phyloP scores from a whole-genome alignment of 2,113 vertebrate genomes.

The Macrotus californicus region DNA sequence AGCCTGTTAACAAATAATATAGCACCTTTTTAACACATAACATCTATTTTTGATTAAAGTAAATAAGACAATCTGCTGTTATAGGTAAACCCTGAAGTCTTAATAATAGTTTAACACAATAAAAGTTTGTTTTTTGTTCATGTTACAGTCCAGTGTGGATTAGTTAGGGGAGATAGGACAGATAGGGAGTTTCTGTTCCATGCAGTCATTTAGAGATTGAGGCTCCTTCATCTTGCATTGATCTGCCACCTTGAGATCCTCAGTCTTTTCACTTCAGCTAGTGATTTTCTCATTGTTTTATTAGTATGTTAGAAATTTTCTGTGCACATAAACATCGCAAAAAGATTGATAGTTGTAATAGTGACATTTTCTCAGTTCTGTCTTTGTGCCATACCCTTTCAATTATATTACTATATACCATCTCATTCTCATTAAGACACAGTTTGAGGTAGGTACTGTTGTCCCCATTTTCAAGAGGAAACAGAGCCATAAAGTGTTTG shows the following conservation, averaged over 20 bases:
- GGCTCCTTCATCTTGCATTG: neutral
- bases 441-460: conserved; percentile 5
- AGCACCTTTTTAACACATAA: neutral
- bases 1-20: neutral
- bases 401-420: neutral
- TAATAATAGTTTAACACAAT: conserved; percentile 19
- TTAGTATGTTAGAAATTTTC: neutral
- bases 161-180: neutral
- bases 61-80: neutral
- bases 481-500: neutral
- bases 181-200: neutral
- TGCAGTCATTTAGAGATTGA: neutral
- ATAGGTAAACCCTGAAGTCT: neutral
- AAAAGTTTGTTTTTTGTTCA: neutral
- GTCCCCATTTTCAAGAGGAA: neutral
- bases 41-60: conserved; percentile 23
- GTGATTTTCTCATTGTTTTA: conserved; percentile 5
- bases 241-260: neutral
- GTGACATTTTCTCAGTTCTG: neutral
- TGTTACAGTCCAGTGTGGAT: neutral
- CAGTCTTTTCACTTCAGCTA: neutral
- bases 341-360: neutral
- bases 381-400: neutral
- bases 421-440: neutral
- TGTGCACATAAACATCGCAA: neutral